Evolutionary conservation across 1,140 invertebrate genomes (phyloP), one percentile per base, ranked within the genome.

Genomic region (Wasmannia auropunctata): DNA sequence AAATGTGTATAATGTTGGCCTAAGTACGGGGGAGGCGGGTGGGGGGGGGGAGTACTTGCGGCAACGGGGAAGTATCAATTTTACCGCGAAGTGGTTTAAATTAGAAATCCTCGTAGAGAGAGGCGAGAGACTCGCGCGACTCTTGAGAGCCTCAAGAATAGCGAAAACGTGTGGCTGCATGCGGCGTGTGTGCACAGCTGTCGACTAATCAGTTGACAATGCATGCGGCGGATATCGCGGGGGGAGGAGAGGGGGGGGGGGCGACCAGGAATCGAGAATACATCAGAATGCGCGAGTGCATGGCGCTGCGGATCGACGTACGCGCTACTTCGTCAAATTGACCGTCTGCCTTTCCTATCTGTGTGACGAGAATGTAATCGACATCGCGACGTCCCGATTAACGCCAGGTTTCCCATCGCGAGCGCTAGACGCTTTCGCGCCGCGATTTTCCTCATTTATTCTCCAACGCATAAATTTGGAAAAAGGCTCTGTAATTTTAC

Each of bases 151-250:
- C 28, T 25, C 72, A 31, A 40, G 81, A 84, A 56, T 46, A 49
- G 72, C n/a, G 65, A n/a, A 72, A 43, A 81, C 79, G 63, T 10
- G 22, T 25, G 49, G 8, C 16, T 19, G 37, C 40, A 43, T 34
- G 25, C 28, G 58, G 77, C 22, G 16, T 56, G 40, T 79, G 49
- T 69, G 75, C 75, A 37, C 84, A 86, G 75, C 62, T 86, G 85
- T 86, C 76, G 76, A 37, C 60, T 56, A 80, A 67, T 85, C 75
- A 63, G 46, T 56, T 54, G 49, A 77, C 76, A 54, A 67, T 67
- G 34, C 60, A 51, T 37, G 46, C 75, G 22, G 72, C 49, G 75
- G 72, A 72, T 85, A 85, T 54, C 75, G 62, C 37, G 40, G 43
- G n/a, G n/a, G n/a, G n/a, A n/a, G n/a, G n/a, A n/a, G n/a, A n/a